Base-by-base conservation (phyloP, 2,113 vertebrate genomes). In the Antidorcas marsupialis region DNA sequence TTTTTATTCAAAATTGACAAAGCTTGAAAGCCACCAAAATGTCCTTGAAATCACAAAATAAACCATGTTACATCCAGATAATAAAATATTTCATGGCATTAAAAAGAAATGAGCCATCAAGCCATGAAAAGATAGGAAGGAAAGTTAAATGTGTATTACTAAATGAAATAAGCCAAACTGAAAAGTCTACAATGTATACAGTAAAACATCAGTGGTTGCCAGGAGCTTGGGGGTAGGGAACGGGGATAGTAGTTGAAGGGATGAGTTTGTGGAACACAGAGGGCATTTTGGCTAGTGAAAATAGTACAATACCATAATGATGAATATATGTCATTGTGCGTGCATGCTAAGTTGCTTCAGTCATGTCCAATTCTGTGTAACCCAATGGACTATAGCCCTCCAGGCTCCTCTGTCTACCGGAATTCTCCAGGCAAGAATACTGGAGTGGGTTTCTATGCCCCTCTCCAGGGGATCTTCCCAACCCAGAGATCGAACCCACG, bases 401-500 rank as follows among this genome's bases (percentile, higher is more conserved):
- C n/a, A 36, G 16, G n/a, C 5, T 71, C 67, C n/a, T 71, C 64
- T 36, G n/a, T 5, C 17, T 33, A 71, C 64, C 0, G 0, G 64
- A 71, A 71, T 71, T 36, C n/a, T 71, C 64, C 64, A 36, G 9
- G 17, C 64, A 71, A 23, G 9, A 71, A 71, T 36, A 23, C 64
- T 36, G n/a, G n/a, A 71, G 19, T 36, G 19, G n/a, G 19, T 71
- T 71, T 36, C n/a, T n/a, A 71, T 71, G 19, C 9, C n/a, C 9
- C 6, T 19, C 5, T 71, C n/a, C n/a, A 36, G 9, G n/a, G 9
- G n/a, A 36, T 71, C 19, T 71, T 23, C 19, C 67, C n/a, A 71
- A 36, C n/a, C 9, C n/a, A 36, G n/a, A 71, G n/a, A 36, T 3
- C 0, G 5, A 71, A 71, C 67, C 10, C n/a, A 23, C 2, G 0